These are phyloP conservation scores for Amiota communis DNA, from an alignment of 2,888 invertebrate species.

Conservation along the genomic window DNA sequence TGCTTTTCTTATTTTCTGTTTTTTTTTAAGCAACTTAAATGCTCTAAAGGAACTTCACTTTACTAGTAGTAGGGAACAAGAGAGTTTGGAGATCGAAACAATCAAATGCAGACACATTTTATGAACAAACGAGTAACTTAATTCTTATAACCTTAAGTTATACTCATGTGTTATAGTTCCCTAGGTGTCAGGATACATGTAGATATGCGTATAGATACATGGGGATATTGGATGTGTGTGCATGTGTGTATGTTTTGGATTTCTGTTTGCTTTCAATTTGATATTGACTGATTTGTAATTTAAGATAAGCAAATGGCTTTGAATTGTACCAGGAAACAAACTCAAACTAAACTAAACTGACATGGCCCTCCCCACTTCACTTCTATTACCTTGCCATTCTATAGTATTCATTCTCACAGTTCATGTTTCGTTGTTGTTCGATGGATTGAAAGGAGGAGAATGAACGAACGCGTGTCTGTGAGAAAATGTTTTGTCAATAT, in stretches of 20 bases:
- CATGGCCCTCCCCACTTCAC: not conserved
- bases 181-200: conserved; percentile 24
- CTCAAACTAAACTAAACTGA: conserved; percentile 8
- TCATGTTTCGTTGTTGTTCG: not conserved
- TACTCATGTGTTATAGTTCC: no score
- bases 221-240: no score
- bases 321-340: conserved; percentile 27
- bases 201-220: no score
- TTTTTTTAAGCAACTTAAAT: no score
- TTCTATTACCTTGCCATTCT: not conserved
- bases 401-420: not conserved
- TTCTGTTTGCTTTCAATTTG: conserved; percentile 57
- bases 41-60: no score
- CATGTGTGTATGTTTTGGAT: no score
- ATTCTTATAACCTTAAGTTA: no score
- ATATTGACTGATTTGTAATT: conserved; percentile 66
- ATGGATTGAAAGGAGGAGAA: not conserved
- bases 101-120: no score
- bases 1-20: no score
- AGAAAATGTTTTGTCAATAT: conserved; percentile 63
- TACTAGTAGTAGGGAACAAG: no score
- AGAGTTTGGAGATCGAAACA: not conserved
- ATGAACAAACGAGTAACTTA: no score
- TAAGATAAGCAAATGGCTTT: conserved; percentile 63
- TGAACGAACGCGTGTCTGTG: conserved; percentile 28